Percentiles rank a stretch among this genome's conserved stretches.
phyloP scores from a whole-genome alignment of 37 sponge, comb jelly and placozoan species.

The Theonella swinhoei region DNA sequence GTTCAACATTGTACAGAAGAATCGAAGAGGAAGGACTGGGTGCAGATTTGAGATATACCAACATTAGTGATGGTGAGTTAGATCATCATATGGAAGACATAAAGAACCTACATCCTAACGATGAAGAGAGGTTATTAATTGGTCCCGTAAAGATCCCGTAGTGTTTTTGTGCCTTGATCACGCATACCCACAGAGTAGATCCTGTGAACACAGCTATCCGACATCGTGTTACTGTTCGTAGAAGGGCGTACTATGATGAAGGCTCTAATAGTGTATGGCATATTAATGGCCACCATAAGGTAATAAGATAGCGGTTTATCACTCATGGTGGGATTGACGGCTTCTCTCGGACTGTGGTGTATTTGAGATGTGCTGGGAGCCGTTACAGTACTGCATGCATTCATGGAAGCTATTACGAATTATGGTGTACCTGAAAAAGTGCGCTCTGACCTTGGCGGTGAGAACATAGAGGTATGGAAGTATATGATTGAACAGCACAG shows the following conservation, averaged over 20 bases:
- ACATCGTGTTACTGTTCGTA: conserved; percentile 21
- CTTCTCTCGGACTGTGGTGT: conserved; percentile 34
- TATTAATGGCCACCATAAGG: conserved; percentile 56
- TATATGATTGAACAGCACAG: conserved; percentile 50
- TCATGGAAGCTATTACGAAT: conserved; percentile 9
- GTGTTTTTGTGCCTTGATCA: conserved; percentile 23
- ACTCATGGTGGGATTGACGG: conserved; percentile 58
- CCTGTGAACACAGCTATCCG: conserved; percentile 38
- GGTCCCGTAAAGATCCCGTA: not conserved
- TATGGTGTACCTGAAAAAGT: conserved; percentile 23
- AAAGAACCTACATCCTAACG: conserved; percentile 11
- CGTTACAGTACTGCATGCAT: conserved; percentile 30
- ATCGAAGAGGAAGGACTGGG: too few relatives aligned
- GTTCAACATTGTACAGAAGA: too few relatives aligned
- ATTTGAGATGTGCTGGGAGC: conserved; percentile 20
- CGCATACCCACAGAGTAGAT: conserved; percentile 42
- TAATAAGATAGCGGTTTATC: conserved; percentile 52
- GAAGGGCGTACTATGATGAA: conserved; percentile 35
- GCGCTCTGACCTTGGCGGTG: conserved; percentile 52
- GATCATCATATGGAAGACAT: not conserved
- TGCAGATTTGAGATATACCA: too few relatives aligned
- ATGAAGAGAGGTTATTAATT: conserved; percentile 13
- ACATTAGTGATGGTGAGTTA: not conserved
- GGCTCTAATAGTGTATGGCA: conserved; percentile 64
- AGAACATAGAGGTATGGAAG: conserved; percentile 42